Conservation (phyloP, 2,113 vertebrate species). For the Maccullochella peelii region DNA sequence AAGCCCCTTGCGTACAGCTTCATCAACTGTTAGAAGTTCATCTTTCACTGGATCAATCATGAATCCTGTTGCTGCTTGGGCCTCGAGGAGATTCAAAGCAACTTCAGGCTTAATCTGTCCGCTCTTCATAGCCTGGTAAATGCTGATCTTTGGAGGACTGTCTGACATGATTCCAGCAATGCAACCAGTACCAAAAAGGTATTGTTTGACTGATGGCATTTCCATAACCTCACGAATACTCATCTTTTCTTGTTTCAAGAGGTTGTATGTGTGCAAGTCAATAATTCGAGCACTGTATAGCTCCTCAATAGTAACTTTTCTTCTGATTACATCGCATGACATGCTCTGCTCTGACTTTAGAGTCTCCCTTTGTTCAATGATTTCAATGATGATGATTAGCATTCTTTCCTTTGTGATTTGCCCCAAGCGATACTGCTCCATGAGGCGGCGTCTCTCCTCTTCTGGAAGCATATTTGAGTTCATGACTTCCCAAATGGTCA, state of each 20-base stretch:
- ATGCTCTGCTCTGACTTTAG: conserved; percentile 86
- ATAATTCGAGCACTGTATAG: conserved; percentile 87
- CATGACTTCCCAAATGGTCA: conserved; percentile 95
- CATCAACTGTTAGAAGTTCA: conserved; percentile 92
- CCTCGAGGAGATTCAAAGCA: conserved; percentile 92
- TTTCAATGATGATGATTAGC: conserved; percentile 97
- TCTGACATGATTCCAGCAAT: conserved; percentile 92
- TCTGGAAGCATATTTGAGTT: conserved; percentile 92
- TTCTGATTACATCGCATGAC: conserved; percentile 90
- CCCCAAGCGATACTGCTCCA: conserved; percentile 92
- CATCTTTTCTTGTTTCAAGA: conserved; percentile 90
- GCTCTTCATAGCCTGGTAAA: conserved; percentile 95
- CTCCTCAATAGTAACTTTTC: conserved; percentile 87
- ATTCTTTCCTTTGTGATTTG: conserved; percentile 94
- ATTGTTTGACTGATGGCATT: conserved; percentile 85
- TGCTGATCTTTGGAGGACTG: conserved; percentile 85
- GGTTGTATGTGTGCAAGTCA: conserved; percentile 87
- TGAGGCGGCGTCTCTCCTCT: conserved; percentile 88
- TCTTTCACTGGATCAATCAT: conserved; percentile 91
- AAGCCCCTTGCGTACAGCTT: conserved; percentile 94
- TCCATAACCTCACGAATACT: conserved; percentile 91
- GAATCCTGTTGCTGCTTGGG: conserved; percentile 97
- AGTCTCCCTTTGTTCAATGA: conserved; percentile 93
- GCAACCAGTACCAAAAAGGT: conserved; percentile 92
- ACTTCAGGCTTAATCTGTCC: conserved; percentile 88